Evolutionary conservation across 2,113 vertebrate genomes (phyloP).

Genomic region (Camelus bactrianus): DNA sequence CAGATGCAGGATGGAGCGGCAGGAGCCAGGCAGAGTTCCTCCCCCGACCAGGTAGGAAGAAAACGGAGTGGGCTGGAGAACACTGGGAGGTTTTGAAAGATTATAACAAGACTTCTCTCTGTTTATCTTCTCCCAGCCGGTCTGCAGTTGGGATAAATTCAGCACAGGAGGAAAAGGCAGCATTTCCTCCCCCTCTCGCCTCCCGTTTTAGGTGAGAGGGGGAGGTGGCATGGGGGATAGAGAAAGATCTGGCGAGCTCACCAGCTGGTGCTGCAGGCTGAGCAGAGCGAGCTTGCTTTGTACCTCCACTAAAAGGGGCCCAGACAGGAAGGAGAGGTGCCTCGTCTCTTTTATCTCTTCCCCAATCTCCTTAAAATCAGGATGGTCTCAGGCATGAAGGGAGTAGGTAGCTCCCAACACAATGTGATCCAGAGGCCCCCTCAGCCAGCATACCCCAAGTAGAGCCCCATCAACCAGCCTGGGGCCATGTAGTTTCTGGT

Average conservation of each 20-base stretch:
- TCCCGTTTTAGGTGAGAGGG: constrained; percentile 83
- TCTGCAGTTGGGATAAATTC: constrained; percentile 79
- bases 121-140: constrained; percentile 60
- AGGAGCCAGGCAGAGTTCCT: background rate
- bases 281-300: background rate
- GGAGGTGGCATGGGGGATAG: constrained; percentile 79
- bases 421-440: background rate
- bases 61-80: constrained; percentile 22
- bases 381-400: background rate
- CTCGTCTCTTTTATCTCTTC: background rate
- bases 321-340: background rate
- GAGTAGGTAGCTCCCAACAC: background rate
- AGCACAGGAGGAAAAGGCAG: constrained; percentile 74
- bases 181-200: constrained; percentile 77
- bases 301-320: constrained; percentile 15
- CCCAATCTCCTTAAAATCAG: background rate
- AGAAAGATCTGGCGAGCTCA: constrained; percentile 57
- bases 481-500: background rate
- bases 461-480: rapidly evolving
- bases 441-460: rapidly evolving
- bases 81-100: constrained; percentile 31
- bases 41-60: constrained; percentile 52
- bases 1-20: rapidly evolving
- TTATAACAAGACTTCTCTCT: constrained; percentile 55
- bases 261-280: constrained; percentile 75